phyloP scores from a whole-genome alignment of 2,113 vertebrate genomes.

The Grammomys surdaster region DNA sequence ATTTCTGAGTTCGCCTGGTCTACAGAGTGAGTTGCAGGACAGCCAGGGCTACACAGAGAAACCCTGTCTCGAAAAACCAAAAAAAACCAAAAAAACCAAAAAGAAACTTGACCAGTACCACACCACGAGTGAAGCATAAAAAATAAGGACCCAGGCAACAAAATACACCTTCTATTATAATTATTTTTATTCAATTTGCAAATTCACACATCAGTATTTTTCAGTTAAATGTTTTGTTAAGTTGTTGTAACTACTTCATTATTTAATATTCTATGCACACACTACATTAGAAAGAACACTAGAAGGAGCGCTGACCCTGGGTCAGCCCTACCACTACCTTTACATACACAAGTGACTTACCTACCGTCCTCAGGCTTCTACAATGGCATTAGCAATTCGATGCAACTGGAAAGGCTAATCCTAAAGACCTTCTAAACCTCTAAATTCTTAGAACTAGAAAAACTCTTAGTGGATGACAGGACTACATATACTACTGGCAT shows the following conservation, averaged over 20 bases:
- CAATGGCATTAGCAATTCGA: slow-evolving; percentile 38
- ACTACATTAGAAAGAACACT: neutral
- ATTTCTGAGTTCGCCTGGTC: no score
- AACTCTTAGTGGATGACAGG: slow-evolving; percentile 13
- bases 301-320: neutral
- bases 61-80: no score
- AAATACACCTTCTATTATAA: neutral
- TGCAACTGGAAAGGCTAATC: slow-evolving; percentile 46
- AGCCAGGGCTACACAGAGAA: no score
- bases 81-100: no score
- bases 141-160: neutral
- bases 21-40: no score
- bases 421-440: slow-evolving; percentile 58
- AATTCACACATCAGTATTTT: slow-evolving; percentile 40
- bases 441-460: neutral
- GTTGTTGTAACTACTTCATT: neutral
- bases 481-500: neutral
- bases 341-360: neutral
- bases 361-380: slow-evolving; percentile 36
- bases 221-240: slow-evolving; percentile 15
- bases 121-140: neutral
- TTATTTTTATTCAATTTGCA: slow-evolving; percentile 50
- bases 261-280: neutral
- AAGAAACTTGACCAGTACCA: neutral
- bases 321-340: neutral